Percentiles rank a stretch among this genome's conserved stretches.
phyloP scores from a whole-genome alignment of 2,888 invertebrate genomes.

The Synanthedon tipuliformis region DNA sequence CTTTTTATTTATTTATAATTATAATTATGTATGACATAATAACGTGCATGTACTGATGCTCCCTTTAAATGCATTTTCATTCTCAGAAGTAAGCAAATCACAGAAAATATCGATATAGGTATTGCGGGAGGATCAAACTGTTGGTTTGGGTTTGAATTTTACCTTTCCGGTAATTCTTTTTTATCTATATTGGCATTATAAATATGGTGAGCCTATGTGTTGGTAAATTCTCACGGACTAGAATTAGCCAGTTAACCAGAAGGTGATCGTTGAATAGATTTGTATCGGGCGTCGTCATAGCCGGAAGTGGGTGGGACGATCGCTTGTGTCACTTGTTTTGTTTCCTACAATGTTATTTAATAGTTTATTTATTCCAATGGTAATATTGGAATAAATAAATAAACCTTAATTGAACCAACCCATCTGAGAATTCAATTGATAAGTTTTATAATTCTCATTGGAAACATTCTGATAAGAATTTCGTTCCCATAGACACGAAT shows the following conservation, averaged over 20 bases:
- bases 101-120: too few relatives aligned
- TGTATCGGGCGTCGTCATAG: constrained; percentile 33
- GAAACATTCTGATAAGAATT: constrained; percentile 23
- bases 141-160: too few relatives aligned
- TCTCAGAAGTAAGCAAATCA: too few relatives aligned
- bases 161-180: too few relatives aligned
- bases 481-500: constrained; percentile 35
- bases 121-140: too few relatives aligned
- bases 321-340: constrained; percentile 44
- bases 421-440: not conserved
- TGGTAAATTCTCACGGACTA: constrained; percentile 39
- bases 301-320: constrained; percentile 53
- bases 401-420: not conserved
- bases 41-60: too few relatives aligned
- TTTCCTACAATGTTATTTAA: constrained; percentile 16
- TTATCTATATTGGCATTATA: too few relatives aligned
- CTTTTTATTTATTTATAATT: too few relatives aligned
- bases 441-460: not conserved
- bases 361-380: not conserved
- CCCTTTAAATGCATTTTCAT: too few relatives aligned
- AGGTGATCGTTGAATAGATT: constrained; percentile 54
- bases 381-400: too few relatives aligned
- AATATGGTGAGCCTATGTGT: not conserved
- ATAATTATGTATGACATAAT: too few relatives aligned
- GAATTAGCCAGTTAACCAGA: constrained; percentile 41